Evolutionary conservation across 2,888 invertebrate species (phyloP).

Genomic region (Hipparchia semele): DNA sequence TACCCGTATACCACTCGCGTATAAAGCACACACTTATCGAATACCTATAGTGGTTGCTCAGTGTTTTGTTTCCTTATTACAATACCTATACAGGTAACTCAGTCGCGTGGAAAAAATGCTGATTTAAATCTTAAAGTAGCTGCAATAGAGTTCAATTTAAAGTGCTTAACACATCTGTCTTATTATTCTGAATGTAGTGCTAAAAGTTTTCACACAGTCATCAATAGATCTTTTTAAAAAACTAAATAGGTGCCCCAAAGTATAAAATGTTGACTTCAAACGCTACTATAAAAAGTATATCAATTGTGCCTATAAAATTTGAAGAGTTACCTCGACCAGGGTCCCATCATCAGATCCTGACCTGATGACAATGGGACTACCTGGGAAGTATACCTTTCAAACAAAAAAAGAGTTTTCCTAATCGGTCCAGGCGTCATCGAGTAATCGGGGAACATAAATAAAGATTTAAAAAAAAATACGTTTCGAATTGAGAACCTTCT

Average conservation of each 20-base stretch:
- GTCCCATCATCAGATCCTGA: too few species aligned
- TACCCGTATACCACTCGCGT: slow-evolving; percentile 47
- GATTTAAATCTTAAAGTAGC: neutral
- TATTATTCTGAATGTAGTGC: neutral
- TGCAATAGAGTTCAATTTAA: neutral
- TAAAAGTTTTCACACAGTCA: neutral
- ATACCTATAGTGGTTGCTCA: slow-evolving; percentile 35
- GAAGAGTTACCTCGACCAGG: too few species aligned
- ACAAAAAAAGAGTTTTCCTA: too few species aligned
- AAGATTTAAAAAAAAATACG: too few species aligned
- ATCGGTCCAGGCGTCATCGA: too few species aligned
- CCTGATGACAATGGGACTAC: too few species aligned
- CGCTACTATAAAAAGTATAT: too few species aligned
- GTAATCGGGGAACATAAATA: too few species aligned
- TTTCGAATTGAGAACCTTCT: too few species aligned
- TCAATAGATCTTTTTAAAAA: neutral
- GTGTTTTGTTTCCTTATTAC: slow-evolving; percentile 33
- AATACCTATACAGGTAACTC: slow-evolving; percentile 26
- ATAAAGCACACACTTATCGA: slow-evolving; percentile 36
- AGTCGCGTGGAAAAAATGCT: neutral
- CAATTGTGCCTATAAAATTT: too few species aligned
- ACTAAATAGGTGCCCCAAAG: neutral
- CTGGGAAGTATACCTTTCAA: too few species aligned
- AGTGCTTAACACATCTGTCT: neutral
- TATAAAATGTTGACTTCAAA: neutral